These are phyloP conservation scores for Zaprionus kolodkinae DNA, from an alignment of 1,140 invertebrate species.

Conservation along the genomic window DNA sequence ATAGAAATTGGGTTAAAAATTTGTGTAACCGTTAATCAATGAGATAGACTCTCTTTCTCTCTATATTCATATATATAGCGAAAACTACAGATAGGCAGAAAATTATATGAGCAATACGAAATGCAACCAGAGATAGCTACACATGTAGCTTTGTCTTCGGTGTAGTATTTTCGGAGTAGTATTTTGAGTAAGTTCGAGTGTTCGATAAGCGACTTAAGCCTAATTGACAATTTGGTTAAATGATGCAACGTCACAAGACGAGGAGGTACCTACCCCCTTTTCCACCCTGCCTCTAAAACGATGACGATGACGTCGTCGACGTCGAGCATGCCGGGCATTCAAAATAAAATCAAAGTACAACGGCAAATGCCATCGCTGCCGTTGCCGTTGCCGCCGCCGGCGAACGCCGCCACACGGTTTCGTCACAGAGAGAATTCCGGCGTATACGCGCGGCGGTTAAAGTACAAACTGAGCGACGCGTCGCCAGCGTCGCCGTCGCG, in stretches of 20 bases:
- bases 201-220: slow-evolving; percentile 25
- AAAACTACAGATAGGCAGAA: not conserved
- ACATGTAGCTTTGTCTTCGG: too few species aligned
- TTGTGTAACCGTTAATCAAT: slow-evolving; percentile 7
- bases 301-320: slow-evolving; percentile 27
- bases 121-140: not conserved
- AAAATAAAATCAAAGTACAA: slow-evolving; percentile 68
- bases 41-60: slow-evolving; percentile 1
- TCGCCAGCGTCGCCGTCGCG: slow-evolving; percentile 16
- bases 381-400: slow-evolving; percentile 28
- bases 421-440: slow-evolving; percentile 79
- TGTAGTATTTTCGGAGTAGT: not conserved
- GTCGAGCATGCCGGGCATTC: slow-evolving; percentile 33
- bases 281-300: not conserved
- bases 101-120: not conserved
- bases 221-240: slow-evolving; percentile 36
- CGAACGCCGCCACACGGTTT: slow-evolving; percentile 51
- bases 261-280: not conserved
- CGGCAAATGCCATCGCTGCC: slow-evolving; percentile 36
- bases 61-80: not conserved
- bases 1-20: slow-evolving; percentile 12
- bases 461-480: slow-evolving; percentile 29
- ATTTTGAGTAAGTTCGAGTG: slow-evolving; percentile 4
- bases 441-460: slow-evolving; percentile 63
- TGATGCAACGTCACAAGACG: slow-evolving; percentile 1